A percentile compares a stretch with the other conserved stretches of the same genome.
These are phyloP conservation scores for Anabas testudineus DNA, from an alignment of 2,797 vertebrate genomes.

Conservation along the genomic window DNA sequence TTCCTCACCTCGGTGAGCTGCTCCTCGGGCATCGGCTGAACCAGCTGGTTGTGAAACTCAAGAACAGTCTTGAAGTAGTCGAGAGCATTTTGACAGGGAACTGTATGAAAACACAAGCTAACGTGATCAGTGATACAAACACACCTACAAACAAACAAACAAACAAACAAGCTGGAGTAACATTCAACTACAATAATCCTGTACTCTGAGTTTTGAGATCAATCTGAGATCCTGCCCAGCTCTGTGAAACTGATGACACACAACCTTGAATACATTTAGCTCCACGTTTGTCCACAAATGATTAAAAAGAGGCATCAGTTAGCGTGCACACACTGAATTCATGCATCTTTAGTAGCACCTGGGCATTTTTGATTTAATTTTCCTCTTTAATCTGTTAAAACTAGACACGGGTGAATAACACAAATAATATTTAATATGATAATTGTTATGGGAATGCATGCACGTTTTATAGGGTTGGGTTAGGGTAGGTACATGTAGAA, in stretches of 20 bases:
- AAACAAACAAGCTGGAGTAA: background rate
- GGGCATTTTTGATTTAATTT: no score
- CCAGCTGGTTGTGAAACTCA: constrained; percentile 95
- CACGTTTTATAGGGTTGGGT: no score
- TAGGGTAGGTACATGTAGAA: no score
- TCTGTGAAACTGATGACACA: background rate
- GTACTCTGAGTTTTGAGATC: background rate
- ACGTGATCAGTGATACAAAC: constrained; percentile 26
- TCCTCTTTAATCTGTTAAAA: no score
- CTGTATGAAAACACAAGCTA: constrained; percentile 79
- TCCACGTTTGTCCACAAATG: no score
- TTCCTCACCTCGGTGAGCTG: constrained; percentile 92
- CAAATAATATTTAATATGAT: no score
- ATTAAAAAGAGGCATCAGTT: no score
- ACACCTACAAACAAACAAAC: background rate
- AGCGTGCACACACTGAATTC: no score
- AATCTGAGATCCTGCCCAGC: background rate
- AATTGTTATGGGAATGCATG: no score
- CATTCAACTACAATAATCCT: constrained; percentile 3
- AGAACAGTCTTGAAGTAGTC: constrained; percentile 97
- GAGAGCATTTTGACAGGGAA: constrained; percentile 95
- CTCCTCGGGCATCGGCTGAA: constrained; percentile 89
- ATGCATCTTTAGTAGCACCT: no score
- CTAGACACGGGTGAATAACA: no score
- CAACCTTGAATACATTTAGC: no score